phyloP scores from a whole-genome alignment of 2,797 vertebrate species.

The Xerus rutilus region DNA sequence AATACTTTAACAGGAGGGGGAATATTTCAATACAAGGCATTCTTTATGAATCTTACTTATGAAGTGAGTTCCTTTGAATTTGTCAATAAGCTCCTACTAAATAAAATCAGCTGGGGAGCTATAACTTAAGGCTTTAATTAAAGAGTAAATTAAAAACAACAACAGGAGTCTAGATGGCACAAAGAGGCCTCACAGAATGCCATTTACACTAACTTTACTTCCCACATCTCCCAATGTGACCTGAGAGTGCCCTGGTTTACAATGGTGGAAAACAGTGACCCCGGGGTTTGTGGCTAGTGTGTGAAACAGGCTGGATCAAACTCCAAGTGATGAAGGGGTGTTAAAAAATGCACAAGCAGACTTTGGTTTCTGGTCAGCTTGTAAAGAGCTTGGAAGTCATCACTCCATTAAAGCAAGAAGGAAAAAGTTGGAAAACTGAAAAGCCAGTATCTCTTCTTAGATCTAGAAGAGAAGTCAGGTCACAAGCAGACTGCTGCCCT shows the following conservation, averaged over 20 bases:
- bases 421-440: neutral
- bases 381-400: neutral
- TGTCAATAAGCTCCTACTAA: constrained; percentile 52
- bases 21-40: constrained; percentile 21
- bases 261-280: neutral
- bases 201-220: neutral
- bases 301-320: neutral
- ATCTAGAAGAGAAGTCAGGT: neutral
- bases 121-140: constrained; percentile 50
- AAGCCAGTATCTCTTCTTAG: neutral
- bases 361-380: neutral
- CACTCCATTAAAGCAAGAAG: neutral
- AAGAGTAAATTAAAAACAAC: constrained; percentile 48
- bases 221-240: neutral
- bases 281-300: neutral
- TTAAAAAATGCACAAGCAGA: neutral
- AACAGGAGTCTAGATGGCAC: neutral
- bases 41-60: constrained; percentile 47
- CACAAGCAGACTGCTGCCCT: neutral
- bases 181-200: neutral
- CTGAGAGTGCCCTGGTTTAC: neutral
- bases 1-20: constrained; percentile 49
- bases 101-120: constrained; percentile 52
- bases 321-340: neutral
- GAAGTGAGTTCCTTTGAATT: constrained; percentile 63